Base-by-base conservation (phyloP, 2,888 invertebrate genomes). In the Subacronicta megacephala region DNA sequence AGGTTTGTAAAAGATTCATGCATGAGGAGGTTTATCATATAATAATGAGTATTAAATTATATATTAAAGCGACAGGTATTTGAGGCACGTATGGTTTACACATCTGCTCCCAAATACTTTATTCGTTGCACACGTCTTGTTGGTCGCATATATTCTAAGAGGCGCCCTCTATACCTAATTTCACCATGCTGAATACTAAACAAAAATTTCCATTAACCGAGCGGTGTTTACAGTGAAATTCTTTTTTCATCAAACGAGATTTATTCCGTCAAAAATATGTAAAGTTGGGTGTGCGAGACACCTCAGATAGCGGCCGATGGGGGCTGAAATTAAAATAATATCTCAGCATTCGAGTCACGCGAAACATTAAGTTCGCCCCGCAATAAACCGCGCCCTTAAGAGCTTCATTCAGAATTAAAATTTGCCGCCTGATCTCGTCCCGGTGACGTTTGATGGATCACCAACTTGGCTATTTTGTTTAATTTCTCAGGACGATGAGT, bases 271-370 rank as follows among this genome's bases (percentile, higher is more conserved):
- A 88, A 92, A 92, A 92, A 92, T 92, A 93, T 93, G 91, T 92
- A 90, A 92, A 93, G 85, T 89, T 85, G 81, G 76, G 74, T 81
- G 80, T 78, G 74, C 77, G 83, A 84, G 87, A 83, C 87, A 85
- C 83, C 82, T 81, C 82, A 75, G 82, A 82, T 82, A 83, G 82
- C 80, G 78, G 73, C 81, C 82, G 86, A 89, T 85, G 88, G 87
- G 82, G 72, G 85, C 78, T 81, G 72, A 92, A 92, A 94, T 94
- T 93, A 94, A 94, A 93, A 93, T 90, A 83, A 92, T 93, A 90
- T 90, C 89, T 91, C 84, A 81, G 89, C 82, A 93, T 92, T 93
- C 93, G 83, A 88, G 93, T 92, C 94, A 93, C 93, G 94, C 83
- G 90, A 91, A 90, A 92, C 93, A 93, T 94, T 94, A 93, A 90